A percentile compares a stretch with the other conserved stretches of the same genome.
Evolutionary conservation across 2,797 vertebrate genomes (phyloP).

Genomic region (Falco rusticolus): DNA sequence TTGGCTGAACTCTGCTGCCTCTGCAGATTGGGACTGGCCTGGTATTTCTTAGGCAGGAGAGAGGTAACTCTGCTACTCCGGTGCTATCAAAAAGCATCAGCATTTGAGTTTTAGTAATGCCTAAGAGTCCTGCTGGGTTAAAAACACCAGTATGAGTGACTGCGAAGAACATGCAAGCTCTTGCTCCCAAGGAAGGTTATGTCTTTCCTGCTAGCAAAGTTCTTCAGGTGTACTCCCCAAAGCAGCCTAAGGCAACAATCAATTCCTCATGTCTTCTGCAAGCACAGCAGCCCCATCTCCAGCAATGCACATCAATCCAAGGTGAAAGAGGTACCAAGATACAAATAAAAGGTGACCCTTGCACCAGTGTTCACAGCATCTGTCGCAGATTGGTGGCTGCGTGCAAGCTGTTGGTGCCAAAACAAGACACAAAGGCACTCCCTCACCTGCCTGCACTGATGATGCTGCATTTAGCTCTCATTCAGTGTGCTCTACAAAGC

Average conservation of each 20-base stretch:
- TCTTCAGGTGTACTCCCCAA: neutral
- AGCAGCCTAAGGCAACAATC: accelerated
- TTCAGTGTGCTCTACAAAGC: neutral
- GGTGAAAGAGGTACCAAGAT: neutral
- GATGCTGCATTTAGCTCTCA: neutral
- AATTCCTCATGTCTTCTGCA: neutral
- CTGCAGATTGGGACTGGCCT: neutral
- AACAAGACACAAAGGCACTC: accelerated
- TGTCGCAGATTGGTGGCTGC: accelerated
- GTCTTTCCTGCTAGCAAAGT: neutral
- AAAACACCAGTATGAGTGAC: accelerated
- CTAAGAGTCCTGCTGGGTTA: neutral
- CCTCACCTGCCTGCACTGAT: accelerated
- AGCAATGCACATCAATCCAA: accelerated
- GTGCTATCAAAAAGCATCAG: neutral
- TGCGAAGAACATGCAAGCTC: accelerated
- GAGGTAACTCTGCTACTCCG: neutral
- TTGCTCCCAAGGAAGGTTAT: neutral
- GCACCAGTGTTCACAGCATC: accelerated
- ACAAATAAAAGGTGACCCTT: accelerated
- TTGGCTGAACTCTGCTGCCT: neutral
- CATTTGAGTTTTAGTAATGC: neutral
- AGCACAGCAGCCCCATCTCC: neutral
- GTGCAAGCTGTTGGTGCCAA: accelerated
- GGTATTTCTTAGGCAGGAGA: neutral